phyloP scores from a whole-genome alignment of 2,888 invertebrate genomes.

The Phyto melanocephala region DNA sequence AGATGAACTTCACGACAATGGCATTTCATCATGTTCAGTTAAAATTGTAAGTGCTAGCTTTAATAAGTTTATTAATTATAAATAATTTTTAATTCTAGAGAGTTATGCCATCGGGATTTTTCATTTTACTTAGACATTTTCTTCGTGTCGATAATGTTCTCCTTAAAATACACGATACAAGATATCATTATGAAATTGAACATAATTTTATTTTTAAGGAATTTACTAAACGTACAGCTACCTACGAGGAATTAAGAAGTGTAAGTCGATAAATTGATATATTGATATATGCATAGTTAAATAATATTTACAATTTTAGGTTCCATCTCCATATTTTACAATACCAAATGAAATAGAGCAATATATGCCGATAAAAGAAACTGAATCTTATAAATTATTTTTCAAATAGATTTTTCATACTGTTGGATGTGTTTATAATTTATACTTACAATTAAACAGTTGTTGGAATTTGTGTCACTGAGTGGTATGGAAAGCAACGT shows the following conservation, averaged over 20 bases:
- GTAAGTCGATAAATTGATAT: constrained; percentile 76
- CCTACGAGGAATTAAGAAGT: constrained; percentile 83
- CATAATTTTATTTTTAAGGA: constrained; percentile 90
- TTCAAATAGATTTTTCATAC: constrained; percentile 69
- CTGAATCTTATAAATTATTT: constrained; percentile 78
- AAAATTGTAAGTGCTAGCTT: constrained; percentile 89
- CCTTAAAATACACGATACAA: constrained; percentile 91
- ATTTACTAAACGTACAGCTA: constrained; percentile 88
- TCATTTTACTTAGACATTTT: constrained; percentile 93
- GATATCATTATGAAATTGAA: constrained; percentile 88
- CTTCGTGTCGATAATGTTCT: constrained; percentile 96
- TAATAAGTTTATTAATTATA: constrained; percentile 2
- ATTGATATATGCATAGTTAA: neutral
- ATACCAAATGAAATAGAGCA: constrained; percentile 85
- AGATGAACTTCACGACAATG: constrained; percentile 99
- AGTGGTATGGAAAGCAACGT: no score
- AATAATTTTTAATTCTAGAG: constrained; percentile 82
- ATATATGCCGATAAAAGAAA: constrained; percentile 82
- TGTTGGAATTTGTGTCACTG: no score
- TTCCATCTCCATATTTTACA: constrained; percentile 82
- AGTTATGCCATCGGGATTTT: constrained; percentile 97
- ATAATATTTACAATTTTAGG: constrained; percentile 73
- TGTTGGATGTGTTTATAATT: no score
- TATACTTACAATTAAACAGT: no score
- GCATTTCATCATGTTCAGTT: constrained; percentile 92